A percentile compares a stretch with the other conserved stretches of the same genome.
Conservation (phyloP, 2,113 vertebrate species). For the Acanthochromis polyacanthus region DNA sequence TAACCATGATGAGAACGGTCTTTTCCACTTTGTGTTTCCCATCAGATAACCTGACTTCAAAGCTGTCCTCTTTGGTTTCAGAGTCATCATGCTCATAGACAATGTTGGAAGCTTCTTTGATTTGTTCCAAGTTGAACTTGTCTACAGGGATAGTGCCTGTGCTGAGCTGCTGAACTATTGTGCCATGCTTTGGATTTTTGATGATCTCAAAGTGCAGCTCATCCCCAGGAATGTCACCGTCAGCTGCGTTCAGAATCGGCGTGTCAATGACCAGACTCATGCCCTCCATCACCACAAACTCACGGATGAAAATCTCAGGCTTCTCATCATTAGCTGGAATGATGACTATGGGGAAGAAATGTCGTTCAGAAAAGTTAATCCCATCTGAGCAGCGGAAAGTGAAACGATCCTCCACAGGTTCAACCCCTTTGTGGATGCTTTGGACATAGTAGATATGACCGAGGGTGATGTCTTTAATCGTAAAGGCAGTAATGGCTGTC, state of each 20-base stretch:
- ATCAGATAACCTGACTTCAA: constrained; percentile 90
- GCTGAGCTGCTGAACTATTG: constrained; percentile 89
- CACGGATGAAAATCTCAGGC: constrained; percentile 91
- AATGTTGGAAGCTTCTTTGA: constrained; percentile 92
- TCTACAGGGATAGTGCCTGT: constrained; percentile 88
- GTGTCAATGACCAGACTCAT: constrained; percentile 95
- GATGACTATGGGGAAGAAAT: constrained; percentile 91
- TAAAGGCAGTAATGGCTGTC: constrained; percentile 92
- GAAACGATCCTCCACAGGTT: constrained; percentile 93
- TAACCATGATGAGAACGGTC: constrained; percentile 87
- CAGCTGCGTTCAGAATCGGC: constrained; percentile 90
- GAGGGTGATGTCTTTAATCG: constrained; percentile 89
- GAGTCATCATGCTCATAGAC: constrained; percentile 96
- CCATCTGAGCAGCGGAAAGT: constrained; percentile 95
- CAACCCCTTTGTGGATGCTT: constrained; percentile 93
- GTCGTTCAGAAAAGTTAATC: constrained; percentile 92
- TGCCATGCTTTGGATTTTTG: constrained; percentile 88
- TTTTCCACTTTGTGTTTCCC: constrained; percentile 89
- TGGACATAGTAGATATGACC: constrained; percentile 94
- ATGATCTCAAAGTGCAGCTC: constrained; percentile 89
- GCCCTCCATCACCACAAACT: constrained; percentile 97
- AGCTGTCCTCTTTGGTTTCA: constrained; percentile 92
- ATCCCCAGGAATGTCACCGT: constrained; percentile 90
- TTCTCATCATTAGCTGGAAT: constrained; percentile 92
- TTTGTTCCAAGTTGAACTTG: constrained; percentile 91